These are phyloP conservation scores for Myocastor coypus DNA, from an alignment of 2,113 vertebrate species.

Conservation along the genomic window DNA sequence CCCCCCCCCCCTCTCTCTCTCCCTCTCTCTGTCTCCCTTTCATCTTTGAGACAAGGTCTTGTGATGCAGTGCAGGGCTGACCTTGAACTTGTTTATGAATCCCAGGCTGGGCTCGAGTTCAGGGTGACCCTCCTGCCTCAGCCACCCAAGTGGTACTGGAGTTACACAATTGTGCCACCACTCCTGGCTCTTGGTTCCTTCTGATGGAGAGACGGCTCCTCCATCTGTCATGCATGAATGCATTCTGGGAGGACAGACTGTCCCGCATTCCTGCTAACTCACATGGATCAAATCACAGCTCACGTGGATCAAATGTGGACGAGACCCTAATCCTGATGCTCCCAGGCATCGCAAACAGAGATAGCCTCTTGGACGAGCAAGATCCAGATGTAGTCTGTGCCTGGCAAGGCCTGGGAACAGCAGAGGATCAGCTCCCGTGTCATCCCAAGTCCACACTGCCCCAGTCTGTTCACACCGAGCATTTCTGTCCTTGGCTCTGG, in stretches of 20 bases:
- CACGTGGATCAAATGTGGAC: accelerated
- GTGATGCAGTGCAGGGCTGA: neutral
- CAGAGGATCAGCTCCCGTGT: neutral
- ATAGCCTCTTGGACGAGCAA: neutral
- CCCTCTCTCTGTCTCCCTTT: too few species aligned
- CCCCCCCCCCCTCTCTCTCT: too few species aligned
- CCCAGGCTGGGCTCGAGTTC: neutral
- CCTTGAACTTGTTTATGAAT: neutral
- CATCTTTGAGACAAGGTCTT: neutral
- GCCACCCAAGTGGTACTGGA: too few species aligned
- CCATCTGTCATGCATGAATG: too few species aligned
- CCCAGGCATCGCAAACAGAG: neutral
- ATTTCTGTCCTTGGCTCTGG: neutral
- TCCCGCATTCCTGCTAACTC: too few species aligned
- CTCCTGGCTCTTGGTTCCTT: neutral
- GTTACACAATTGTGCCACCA: too few species aligned
- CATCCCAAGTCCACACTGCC: neutral
- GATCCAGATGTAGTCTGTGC: neutral
- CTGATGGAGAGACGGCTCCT: neutral
- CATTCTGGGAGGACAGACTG: neutral
- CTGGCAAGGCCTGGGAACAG: neutral
- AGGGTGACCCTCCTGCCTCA: too few species aligned
- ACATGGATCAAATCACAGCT: neutral
- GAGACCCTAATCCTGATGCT: neutral
- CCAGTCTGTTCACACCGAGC: neutral